Base-by-base conservation (phyloP, 1,140 invertebrate genomes). In the Euura saliciscinereae region DNA sequence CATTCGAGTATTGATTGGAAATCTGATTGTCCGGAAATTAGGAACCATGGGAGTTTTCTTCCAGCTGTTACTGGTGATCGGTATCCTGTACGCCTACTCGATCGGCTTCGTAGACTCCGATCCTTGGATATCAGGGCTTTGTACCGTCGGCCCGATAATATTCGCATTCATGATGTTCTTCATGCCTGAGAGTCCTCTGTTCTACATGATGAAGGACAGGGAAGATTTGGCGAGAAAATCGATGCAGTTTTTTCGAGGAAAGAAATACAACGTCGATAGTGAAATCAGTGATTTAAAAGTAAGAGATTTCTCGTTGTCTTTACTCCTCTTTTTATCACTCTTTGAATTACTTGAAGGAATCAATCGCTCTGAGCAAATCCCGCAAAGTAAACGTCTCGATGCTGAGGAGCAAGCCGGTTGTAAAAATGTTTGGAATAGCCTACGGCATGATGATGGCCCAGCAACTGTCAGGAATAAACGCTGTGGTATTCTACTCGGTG, bases 401-500 rank as follows among this genome's bases (percentile, higher is more conserved):
- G 43, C 76, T 82, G 45, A 66, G 70, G 65, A 77, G 73, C n/a
- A 75, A 45, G 44, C 75, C 80, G 0, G 64, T 78, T 2, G 3
- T 74, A 64, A 82, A 78, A 71, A 75, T 64, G 10, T 42, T 83
- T 64, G 65, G 7, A 0, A 44, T 82, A n/a, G 78, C 79, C 3
- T 81, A 76, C 43, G 82, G 80, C 10, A 67, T 84, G 73, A 91
- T 92, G 91, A 85, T 88, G 75, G 84, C 90, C 80, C 91, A 92
- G 76, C 91, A 92, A 79, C 83, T 91, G 44, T 88, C 84, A 65
- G 90, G 90, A n/a, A 88, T 89, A 70, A 91, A 90, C 74, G 90
- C 89, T n/a, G 87, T 91, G 65, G 89, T 91, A 76, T 91, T 90
- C 80, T 91, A 92, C 79, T 87, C 89, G 1, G 88, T 87, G 43